A percentile compares a stretch with the other conserved stretches of the same genome.
phyloP scores from a whole-genome alignment of 2,888 invertebrate species.

The Lycaena phlaeas region DNA sequence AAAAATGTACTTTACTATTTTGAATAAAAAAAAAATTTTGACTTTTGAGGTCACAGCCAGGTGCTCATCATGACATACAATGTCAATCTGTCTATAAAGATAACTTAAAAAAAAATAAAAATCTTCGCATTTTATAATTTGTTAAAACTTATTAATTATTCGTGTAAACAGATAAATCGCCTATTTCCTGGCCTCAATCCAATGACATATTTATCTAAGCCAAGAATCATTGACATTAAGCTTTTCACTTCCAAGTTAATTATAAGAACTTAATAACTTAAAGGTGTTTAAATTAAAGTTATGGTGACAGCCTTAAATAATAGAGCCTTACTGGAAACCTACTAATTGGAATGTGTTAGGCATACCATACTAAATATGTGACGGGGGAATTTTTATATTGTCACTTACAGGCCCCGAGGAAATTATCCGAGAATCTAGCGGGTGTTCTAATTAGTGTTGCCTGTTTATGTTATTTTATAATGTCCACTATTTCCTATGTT shows the following conservation, averaged over 20 bases:
- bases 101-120: no score
- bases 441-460: not conserved
- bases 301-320: conserved; percentile 7
- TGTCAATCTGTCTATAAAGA: no score
- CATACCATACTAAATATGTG: not conserved
- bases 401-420: not conserved
- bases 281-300: conserved; percentile 9
- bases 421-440: not conserved
- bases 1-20: no score
- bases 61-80: no score
- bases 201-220: conserved; percentile 12
- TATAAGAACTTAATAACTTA: conserved; percentile 8
- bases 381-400: not conserved
- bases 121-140: no score
- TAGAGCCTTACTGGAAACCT: conserved; percentile 7
- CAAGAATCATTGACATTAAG: conserved; percentile 9
- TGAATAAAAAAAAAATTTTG: no score
- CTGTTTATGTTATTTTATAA: no score
- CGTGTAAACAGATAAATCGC: no score
- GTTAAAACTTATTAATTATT: no score
- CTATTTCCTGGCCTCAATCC: not conserved
- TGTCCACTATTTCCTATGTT: no score
- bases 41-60: no score
- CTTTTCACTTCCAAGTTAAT: conserved; percentile 11
- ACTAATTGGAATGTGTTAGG: conserved; percentile 6